phyloP scores from a whole-genome alignment of 2,113 vertebrate species.

The Pyrgilauda ruficollis region DNA sequence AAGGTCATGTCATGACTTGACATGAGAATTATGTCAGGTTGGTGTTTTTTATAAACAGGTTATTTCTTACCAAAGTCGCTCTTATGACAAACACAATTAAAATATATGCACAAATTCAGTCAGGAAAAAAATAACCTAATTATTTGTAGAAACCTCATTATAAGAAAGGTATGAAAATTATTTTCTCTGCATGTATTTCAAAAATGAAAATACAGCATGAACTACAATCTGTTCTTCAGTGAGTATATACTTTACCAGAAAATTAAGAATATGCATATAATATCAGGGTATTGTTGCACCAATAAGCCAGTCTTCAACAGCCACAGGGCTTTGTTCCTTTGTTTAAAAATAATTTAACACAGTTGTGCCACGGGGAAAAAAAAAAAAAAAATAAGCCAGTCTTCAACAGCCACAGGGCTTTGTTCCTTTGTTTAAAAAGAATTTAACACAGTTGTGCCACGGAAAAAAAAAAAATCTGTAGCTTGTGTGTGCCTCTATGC shows the following conservation, averaged over 20 bases:
- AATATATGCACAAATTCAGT: not conserved
- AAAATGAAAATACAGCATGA: not conserved
- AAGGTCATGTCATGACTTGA: not conserved
- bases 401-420: not conserved
- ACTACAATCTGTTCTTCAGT: not conserved
- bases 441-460: not conserved
- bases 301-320: not conserved
- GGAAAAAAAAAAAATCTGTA: not conserved
- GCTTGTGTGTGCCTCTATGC: not conserved
- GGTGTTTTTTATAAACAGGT: not conserved
- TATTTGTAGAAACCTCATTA: not conserved
- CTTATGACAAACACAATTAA: not conserved
- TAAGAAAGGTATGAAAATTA: not conserved
- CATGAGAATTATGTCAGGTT: rapidly evolving
- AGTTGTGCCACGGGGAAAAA: not conserved
- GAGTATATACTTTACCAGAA: not conserved
- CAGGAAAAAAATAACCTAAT: not conserved
- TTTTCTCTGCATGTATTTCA: not conserved
- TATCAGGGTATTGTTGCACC: not conserved
- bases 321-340: not conserved
- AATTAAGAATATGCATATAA: not conserved
- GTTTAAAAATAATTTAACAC: not conserved
- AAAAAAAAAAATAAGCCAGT: not conserved
- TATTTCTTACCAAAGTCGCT: not conserved
- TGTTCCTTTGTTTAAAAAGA: not conserved